A percentile compares a stretch with the other conserved stretches of the same genome.
These are phyloP conservation scores for Phaedon cochleariae DNA, from an alignment of 2,888 invertebrate species.

Conservation along the genomic window DNA sequence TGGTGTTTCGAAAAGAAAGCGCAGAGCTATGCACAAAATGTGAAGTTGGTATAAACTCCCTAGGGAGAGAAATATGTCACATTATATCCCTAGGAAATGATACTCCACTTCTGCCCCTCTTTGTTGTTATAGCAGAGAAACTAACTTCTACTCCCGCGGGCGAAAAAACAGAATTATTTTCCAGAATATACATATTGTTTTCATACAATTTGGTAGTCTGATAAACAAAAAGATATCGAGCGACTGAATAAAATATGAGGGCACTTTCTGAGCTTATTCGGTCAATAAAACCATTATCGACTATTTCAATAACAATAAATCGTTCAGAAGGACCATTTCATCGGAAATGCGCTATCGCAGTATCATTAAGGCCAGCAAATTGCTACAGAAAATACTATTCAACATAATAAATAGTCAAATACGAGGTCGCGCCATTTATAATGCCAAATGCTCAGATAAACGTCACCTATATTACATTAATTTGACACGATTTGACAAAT, in stretches of 20 bases:
- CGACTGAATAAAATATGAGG: not conserved
- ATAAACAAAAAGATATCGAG: not conserved
- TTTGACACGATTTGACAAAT: too few species aligned
- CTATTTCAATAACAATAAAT: not conserved
- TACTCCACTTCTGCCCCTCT: too few species aligned
- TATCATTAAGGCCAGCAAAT: not conserved
- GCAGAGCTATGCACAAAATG: too few species aligned
- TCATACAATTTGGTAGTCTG: too few species aligned
- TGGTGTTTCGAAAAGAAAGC: too few species aligned
- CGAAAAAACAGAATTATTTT: too few species aligned
- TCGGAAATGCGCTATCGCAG: not conserved
- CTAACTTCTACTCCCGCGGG: too few species aligned
- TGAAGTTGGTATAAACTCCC: too few species aligned
- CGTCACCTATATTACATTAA: not conserved
- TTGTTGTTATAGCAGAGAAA: too few species aligned
- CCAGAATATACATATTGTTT: too few species aligned
- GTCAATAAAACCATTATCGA: not conserved
- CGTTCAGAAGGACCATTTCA: not conserved
- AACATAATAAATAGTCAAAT: not conserved
- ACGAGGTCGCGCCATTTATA: not conserved
- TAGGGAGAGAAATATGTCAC: too few species aligned
- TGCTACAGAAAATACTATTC: not conserved
- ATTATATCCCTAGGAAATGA: too few species aligned
- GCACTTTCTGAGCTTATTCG: not conserved
- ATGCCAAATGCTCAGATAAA: not conserved